Conservation (phyloP, 2,797 vertebrate species). For the Tadarida brasiliensis region DNA sequence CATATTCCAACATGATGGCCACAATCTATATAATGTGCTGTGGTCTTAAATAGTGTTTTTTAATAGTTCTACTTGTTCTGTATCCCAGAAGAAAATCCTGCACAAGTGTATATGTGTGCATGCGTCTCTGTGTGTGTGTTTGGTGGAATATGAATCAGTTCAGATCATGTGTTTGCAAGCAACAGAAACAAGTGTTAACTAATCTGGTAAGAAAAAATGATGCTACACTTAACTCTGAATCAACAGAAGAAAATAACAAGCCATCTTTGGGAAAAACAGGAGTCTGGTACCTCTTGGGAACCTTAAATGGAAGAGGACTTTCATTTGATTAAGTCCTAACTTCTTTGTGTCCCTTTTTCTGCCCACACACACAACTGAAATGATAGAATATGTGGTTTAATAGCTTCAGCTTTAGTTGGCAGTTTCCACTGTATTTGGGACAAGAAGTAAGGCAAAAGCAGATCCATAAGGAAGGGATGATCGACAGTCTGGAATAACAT, state of each 20-base stretch:
- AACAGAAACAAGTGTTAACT: neutral
- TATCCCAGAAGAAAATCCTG: neutral
- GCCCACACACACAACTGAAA: neutral
- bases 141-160: neutral
- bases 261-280: neutral
- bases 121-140: neutral
- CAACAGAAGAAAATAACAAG: neutral
- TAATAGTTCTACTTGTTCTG: neutral
- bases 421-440: neutral
- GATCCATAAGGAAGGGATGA: neutral
- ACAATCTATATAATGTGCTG: neutral
- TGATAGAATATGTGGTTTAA: neutral
- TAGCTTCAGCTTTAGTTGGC: neutral
- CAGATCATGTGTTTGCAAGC: neutral
- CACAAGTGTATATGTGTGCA: neutral
- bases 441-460: neutral
- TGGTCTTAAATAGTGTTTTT: neutral
- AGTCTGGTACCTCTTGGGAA: neutral
- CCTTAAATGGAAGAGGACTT: neutral
- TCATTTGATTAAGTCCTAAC: neutral
- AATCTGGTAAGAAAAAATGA: neutral
- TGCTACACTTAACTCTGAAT: neutral
- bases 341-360: neutral
- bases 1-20: neutral
- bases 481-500: neutral